Base-by-base conservation (phyloP, 1,140 invertebrate genomes). In the Caenorhabditis inopinata region DNA sequence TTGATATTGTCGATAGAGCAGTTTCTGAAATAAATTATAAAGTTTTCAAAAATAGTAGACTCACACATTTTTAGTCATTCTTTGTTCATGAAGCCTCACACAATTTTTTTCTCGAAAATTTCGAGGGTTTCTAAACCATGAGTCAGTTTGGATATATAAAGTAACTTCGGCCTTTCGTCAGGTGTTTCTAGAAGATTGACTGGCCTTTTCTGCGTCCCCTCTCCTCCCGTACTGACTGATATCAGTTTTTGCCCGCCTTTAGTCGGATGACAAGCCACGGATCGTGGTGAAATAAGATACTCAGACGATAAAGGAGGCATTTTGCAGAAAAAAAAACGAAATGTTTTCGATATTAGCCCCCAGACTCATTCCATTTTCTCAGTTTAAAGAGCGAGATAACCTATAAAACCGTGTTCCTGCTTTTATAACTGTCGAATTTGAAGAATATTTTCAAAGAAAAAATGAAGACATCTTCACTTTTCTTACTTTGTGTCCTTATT, bases 281-380 rank as follows among this genome's bases (percentile, higher is more conserved):
- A 68, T 5, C 32, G n/a, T 38, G 18, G 32, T 38, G 23, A 42
- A 68, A 42, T 18, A 18, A 12, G 58, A 68, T 16, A 42, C 25
- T 1, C n/a, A 68, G 58, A 68, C 32, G n/a, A 21, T 7, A 42
- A 38, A 68, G 32, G 58, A 42, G 58, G 38, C 58, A 68, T 68
- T 68, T 38, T 68, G 58, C 58, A 68, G 32, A n/a, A 51, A 68
- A 68, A 58, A 68, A 68, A n/a, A 11, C 32, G n/a, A 42, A 68
- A 68, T 68, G 58, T 68, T 68, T 68, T 68, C 58, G 38, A 68
- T 32, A 68, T 68, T 68, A 68, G 14, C n/a, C n/a, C 11, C 16
- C 32, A 14, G 29, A 6, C 32, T 9, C n/a, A 2, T 18, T 32
- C 27, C 9, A 29, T 58, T 38, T 38, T 18, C 32, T 1, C 23